A percentile compares a stretch with the other conserved stretches of the same genome.
Evolutionary conservation across 1,140 invertebrate species (phyloP).

Genomic region (Lepidurus apus): DNA sequence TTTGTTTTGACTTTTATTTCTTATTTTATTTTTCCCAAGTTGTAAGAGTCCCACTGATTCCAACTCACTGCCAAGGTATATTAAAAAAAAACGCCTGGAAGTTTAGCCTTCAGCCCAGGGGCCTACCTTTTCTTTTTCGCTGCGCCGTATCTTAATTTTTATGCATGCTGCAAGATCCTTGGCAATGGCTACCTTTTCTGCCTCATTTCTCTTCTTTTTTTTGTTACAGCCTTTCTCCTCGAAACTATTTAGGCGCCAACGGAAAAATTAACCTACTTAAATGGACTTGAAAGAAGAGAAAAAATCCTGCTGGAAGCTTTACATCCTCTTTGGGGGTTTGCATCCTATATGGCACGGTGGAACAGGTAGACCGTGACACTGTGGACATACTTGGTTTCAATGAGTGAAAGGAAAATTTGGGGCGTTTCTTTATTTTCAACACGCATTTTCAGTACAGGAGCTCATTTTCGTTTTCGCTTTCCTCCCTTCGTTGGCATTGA

Average conservation of each 20-base stretch:
- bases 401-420: slow-evolving; percentile 15
- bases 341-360: background rate
- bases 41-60: background rate
- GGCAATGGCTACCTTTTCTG: background rate
- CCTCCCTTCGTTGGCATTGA: slow-evolving; percentile 5
- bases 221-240: background rate
- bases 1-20: background rate
- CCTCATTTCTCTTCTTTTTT: background rate
- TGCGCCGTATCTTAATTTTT: slow-evolving; percentile 4
- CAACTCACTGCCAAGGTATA: background rate
- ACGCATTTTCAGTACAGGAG: background rate
- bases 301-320: background rate
- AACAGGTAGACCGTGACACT: slow-evolving; percentile 2
- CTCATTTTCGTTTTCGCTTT: background rate
- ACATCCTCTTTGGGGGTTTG: background rate
- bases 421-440: slow-evolving; percentile 5
- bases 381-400: background rate
- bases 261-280: background rate
- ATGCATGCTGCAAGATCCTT: background rate
- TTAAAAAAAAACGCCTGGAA: background rate
- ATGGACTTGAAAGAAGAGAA: background rate
- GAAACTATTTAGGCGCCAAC: background rate
- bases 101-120: background rate
- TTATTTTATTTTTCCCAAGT: background rate
- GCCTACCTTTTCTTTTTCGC: background rate